These are phyloP conservation scores for Galerucella pusilla DNA, from an alignment of 2,888 invertebrate species.

Conservation along the genomic window DNA sequence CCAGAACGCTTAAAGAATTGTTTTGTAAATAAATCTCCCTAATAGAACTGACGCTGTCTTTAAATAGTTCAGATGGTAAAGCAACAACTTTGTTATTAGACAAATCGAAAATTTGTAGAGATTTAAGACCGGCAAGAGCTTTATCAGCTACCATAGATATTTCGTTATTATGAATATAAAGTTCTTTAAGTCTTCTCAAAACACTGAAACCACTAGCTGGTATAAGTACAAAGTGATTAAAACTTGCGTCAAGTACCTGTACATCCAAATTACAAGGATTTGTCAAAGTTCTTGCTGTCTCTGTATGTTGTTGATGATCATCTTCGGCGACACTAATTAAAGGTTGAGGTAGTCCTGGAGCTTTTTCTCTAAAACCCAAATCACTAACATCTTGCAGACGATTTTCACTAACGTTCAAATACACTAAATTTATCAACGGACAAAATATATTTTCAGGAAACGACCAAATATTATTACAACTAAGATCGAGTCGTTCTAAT, in stretches of 20 bases:
- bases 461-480: slow-evolving; percentile 90
- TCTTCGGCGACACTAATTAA: slow-evolving; percentile 73
- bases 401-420: slow-evolving; percentile 88
- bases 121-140: slow-evolving; percentile 83
- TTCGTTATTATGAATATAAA: slow-evolving; percentile 89
- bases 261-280: slow-evolving; percentile 81
- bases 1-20: slow-evolving; percentile 88
- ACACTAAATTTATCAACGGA: slow-evolving; percentile 80
- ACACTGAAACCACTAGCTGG: slow-evolving; percentile 86
- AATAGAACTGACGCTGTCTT: slow-evolving; percentile 80
- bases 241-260: slow-evolving; percentile 84
- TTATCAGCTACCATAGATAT: slow-evolving; percentile 89
- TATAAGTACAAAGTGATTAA: slow-evolving; percentile 85
- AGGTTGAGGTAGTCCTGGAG: slow-evolving; percentile 71
- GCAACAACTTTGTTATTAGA: slow-evolving; percentile 91
- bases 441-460: slow-evolving; percentile 89
- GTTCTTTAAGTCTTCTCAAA: slow-evolving; percentile 79
- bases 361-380: slow-evolving; percentile 83
- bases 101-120: slow-evolving; percentile 86
- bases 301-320: slow-evolving; percentile 62
- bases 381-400: slow-evolving; percentile 89
- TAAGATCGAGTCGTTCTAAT: slow-evolving; percentile 85
- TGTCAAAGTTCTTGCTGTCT: slow-evolving; percentile 57
- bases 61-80: slow-evolving; percentile 86
- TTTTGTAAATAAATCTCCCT: slow-evolving; percentile 92